Evolutionary conservation across 2,113 vertebrate species (phyloP), one percentile per base, ranked within the genome.

Genomic region (Junco hyemalis): DNA sequence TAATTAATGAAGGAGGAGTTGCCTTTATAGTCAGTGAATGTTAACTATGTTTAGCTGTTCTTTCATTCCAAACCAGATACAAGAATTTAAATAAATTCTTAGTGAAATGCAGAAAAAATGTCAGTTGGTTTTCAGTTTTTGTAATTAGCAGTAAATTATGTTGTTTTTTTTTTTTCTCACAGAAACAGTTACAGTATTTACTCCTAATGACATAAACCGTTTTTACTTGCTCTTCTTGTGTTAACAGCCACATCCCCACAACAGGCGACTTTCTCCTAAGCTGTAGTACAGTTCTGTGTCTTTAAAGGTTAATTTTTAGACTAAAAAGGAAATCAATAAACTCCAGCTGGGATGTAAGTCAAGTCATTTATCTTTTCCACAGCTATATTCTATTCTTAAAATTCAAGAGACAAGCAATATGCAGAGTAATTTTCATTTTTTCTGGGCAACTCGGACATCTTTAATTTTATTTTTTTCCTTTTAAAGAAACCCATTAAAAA

Each of bases 251-350:
- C 10, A 48, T 40, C 3, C 11, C 11, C 87, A 23, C 3, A 64
- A 26, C 5, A 60, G 48, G 17, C 1, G 7, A 59, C 47, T 68
- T 89, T 47, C 21, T 66, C 25, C 18, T 81, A 61, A 81, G 12
- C 11, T 6, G 0, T 33, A 50, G 22, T 53, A 70, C 6, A 59
- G 48, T 38, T 25, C 6, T 68, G n/a, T 79, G 21, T 76, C 31
- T 77, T 72, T 57, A 40, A 63, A 77, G 45, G 35, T 83, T 93
- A 86, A 38, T 50, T 83, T 90, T 92, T 57, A 48, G 33, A 64
- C 63, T 92, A 65, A 88, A 70, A 80, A 48, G 31, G 20, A 95
- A 88, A 94, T 85, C 74, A 90, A n/a, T 85, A 47, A 81, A 81
- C 56, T 71, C 26, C 20, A 81, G 15, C 42, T 88, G 24, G 18